phyloP scores from a whole-genome alignment of 1,140 invertebrate species.

The Sinella curviseta region DNA sequence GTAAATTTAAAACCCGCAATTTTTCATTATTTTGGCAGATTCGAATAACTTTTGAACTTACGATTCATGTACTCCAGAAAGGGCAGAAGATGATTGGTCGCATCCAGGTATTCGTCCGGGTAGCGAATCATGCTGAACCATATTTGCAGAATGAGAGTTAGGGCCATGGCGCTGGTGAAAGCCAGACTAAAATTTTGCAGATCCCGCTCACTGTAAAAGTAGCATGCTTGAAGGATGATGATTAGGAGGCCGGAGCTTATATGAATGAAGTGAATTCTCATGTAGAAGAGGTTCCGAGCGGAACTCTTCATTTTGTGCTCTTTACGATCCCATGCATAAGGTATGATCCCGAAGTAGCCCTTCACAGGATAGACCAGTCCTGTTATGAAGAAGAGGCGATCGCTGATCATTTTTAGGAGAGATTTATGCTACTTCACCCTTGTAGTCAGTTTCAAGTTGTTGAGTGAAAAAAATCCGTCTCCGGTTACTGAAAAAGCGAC shows the following conservation, averaged over 20 bases:
- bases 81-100: neutral
- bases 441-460: too few species aligned
- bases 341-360: neutral
- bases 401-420: neutral
- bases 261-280: neutral
- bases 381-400: neutral
- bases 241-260: neutral
- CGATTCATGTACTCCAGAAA: neutral
- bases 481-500: too few species aligned
- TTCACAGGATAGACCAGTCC: neutral
- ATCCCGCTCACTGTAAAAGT: neutral
- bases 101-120: neutral
- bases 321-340: neutral
- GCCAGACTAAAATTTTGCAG: neutral
- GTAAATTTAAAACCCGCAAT: neutral
- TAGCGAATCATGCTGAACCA: neutral
- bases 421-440: too few species aligned
- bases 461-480: too few species aligned
- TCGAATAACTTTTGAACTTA: neutral
- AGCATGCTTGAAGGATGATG: neutral
- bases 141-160: neutral
- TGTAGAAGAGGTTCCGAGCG: neutral
- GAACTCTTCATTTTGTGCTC: neutral
- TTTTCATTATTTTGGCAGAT: neutral
- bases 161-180: neutral